A percentile compares a stretch with the other conserved stretches of the same genome.
These are phyloP conservation scores for Petrolisthes manimaculis DNA, from an alignment of 2,888 invertebrate species.

Conservation along the genomic window DNA sequence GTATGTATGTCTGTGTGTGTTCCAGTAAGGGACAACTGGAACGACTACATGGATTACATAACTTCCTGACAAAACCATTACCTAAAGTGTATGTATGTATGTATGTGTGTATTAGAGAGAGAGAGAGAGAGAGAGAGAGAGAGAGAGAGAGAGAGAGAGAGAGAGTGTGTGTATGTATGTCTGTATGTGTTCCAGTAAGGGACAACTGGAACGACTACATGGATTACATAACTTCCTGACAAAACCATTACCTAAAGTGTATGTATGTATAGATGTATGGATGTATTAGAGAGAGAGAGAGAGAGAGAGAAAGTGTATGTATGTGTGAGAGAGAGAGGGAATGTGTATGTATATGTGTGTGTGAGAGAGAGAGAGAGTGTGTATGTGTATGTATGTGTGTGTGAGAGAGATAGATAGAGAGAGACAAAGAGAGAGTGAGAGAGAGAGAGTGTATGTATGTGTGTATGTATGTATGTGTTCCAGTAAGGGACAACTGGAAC, in stretches of 20 bases:
- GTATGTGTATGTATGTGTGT: too few species aligned
- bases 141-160: too few species aligned
- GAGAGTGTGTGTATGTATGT: too few species aligned
- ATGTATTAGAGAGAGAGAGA: not conserved
- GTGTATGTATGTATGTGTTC: too few species aligned
- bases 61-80: slow-evolving; percentile 30
- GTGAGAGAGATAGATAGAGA: too few species aligned
- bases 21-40: not conserved
- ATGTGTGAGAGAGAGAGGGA: too few species aligned
- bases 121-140: too few species aligned
- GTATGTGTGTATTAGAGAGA: too few species aligned
- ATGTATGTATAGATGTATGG: not conserved
- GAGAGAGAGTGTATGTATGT: not conserved
- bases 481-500: too few species aligned
- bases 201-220: slow-evolving; percentile 27
- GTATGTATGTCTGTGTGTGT: not conserved
- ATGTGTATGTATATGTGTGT: too few species aligned
- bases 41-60: not conserved
- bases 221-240: slow-evolving; percentile 34
- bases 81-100: slow-evolving; percentile 21
- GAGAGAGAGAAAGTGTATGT: not conserved
- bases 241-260: slow-evolving; percentile 29
- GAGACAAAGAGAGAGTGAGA: too few species aligned
- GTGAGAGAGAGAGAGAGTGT: too few species aligned
- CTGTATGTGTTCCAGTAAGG: slow-evolving; percentile 27